Base-by-base conservation (phyloP, 2,113 vertebrate species). In the Laticauda laticaudata region DNA sequence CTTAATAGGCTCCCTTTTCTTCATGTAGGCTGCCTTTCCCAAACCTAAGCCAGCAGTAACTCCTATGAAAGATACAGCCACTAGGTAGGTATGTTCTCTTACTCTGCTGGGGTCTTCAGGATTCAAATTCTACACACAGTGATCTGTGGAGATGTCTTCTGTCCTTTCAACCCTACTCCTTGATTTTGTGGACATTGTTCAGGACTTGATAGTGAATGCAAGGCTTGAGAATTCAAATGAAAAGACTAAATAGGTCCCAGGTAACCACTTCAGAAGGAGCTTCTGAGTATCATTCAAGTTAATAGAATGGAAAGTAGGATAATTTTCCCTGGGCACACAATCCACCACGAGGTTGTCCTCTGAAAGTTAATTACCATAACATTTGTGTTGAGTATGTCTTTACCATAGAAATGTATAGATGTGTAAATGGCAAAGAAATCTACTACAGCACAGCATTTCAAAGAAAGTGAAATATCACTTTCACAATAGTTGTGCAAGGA, bases 41-140 rank as follows among this genome's bases (percentile, higher is more conserved):
- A 97, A 95, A 86, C 95, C 97, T 48, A 97, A 97, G 94, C 96
- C 96, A 45, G 95, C 95, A 12, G 92, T 96, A 21, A 97, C 97
- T 94, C 97, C 97, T 39, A 94, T 88, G 23, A 97, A 96, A 43
- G 97, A 98, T 20, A 86, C 55, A 0, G 89, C 92, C 23, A 95
- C 89, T 91, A 94, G 93, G 94, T 94, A 91, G 1, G 94, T 93
- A 53, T 45, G 1, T n/a, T 10, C n/a, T 53, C 26, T 39, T 12
- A 24, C 26, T 88, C 34, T 54, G 48, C 18, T 55, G 24, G 10
- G 34, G 24, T 24, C 39, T 39, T 87, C 39, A 34, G 26, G 48
- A 34, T 56, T 43, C 55, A 15, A n/a, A 26, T 55, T 86, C 39
- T 23, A 43, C 23, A 5, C 45, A 29, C 8, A 6, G 9, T 48